phyloP scores from a whole-genome alignment of 1,140 invertebrate species.

The Teleogryllus occipitalis region DNA sequence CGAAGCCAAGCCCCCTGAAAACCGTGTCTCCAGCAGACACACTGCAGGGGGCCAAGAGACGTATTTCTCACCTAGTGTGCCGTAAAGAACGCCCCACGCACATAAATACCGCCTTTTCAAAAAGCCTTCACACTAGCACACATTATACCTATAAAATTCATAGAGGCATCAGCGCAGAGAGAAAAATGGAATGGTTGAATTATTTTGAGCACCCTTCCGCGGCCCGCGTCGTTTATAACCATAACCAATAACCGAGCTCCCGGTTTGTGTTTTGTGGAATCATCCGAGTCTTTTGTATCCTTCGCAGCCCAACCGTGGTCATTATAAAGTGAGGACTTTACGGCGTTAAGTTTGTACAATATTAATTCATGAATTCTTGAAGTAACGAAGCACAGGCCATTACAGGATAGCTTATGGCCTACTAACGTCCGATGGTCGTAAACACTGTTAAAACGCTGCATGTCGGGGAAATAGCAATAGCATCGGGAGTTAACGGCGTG shows the following conservation, averaged over 20 bases:
- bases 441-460: not conserved
- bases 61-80: not conserved
- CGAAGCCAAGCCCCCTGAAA: no score
- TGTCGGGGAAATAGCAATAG: slow-evolving; percentile 1
- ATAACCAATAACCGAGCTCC: not conserved
- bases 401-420: not conserved
- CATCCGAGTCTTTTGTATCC: not conserved
- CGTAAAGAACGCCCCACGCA: not conserved
- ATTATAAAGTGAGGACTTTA: slow-evolving; percentile 2
- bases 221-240: not conserved
- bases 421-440: slow-evolving; percentile 3
- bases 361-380: slow-evolving; percentile 6
- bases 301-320: not conserved
- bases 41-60: not conserved
- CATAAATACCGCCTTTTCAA: not conserved
- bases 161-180: not conserved
- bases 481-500: not conserved
- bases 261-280: not conserved
- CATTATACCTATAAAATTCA: not conserved
- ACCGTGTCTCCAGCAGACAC: not conserved
- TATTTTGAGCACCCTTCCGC: not conserved
- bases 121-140: not conserved
- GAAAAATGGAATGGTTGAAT: not conserved
- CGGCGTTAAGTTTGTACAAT: not conserved
- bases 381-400: slow-evolving; percentile 3